A percentile compares a stretch with the other conserved stretches of the same genome.
Conservation (phyloP, 2,113 vertebrate species). For the Chlamydotis undulata region DNA sequence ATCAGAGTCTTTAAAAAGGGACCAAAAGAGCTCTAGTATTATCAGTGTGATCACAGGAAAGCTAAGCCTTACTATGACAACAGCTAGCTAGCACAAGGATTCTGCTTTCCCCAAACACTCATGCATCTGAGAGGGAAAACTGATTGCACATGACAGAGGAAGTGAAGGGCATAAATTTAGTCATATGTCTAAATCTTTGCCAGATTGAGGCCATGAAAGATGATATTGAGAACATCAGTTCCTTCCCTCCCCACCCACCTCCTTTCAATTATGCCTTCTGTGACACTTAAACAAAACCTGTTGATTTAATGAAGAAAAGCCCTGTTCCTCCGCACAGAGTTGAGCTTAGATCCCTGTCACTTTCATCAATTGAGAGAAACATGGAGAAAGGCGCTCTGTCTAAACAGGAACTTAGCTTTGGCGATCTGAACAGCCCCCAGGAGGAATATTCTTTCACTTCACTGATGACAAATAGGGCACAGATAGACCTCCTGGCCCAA, state of each 20-base stretch:
- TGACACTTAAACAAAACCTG: not conserved
- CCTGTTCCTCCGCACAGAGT: not conserved
- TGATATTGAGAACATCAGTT: not conserved
- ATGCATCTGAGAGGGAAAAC: not conserved
- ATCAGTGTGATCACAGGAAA: not conserved
- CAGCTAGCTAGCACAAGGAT: not conserved
- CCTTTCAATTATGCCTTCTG: not conserved
- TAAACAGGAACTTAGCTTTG: not conserved
- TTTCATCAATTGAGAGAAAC: not conserved
- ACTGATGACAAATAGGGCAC: not conserved
- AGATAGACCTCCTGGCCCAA: not conserved
- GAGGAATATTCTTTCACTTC: not conserved
- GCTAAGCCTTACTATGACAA: not conserved
- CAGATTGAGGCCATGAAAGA: not conserved
- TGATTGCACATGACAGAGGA: not conserved
- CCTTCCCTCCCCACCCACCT: not conserved
- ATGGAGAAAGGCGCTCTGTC: not conserved
- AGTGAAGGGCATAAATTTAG: not conserved
- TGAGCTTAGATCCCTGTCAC: not conserved
- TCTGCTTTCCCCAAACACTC: not conserved
- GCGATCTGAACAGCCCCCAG: not conserved
- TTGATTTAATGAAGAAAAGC: not conserved
- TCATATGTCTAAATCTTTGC: not conserved
- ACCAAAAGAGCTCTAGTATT: not conserved
- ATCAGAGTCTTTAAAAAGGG: not conserved